phyloP scores from a whole-genome alignment of 2,888 invertebrate genomes.

The Fabriciana adippe region DNA sequence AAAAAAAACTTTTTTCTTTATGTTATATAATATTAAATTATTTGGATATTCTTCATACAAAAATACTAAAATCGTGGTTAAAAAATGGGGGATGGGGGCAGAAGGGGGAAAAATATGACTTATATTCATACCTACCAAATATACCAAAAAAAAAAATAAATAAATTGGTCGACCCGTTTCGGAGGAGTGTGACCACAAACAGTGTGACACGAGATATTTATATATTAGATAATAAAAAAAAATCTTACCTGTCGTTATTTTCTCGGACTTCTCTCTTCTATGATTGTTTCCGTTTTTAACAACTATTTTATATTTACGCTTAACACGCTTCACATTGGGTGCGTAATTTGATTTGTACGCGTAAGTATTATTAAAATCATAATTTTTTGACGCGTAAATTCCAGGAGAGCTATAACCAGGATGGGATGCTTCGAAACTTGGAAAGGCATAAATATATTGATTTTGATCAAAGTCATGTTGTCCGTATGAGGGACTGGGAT shows the following conservation, averaged over 20 bases:
- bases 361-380: slow-evolving; percentile 50
- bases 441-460: slow-evolving; percentile 34
- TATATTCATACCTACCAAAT: too few relatives aligned
- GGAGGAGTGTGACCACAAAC: too few relatives aligned
- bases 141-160: too few relatives aligned
- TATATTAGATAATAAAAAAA: slow-evolving; percentile 6
- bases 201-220: neutral
- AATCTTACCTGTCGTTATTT: slow-evolving; percentile 55
- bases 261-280: slow-evolving; percentile 49
- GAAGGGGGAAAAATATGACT: too few relatives aligned
- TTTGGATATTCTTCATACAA: too few relatives aligned
- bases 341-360: slow-evolving; percentile 54
- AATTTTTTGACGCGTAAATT: slow-evolving; percentile 46
- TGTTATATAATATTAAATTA: too few relatives aligned
- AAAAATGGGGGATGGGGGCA: too few relatives aligned
- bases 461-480: slow-evolving; percentile 26
- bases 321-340: slow-evolving; percentile 59
- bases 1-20: too few relatives aligned
- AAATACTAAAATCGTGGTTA: too few relatives aligned
- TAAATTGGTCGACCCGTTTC: neutral
- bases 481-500: slow-evolving; percentile 25
- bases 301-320: slow-evolving; percentile 64
- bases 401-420: slow-evolving; percentile 11
- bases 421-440: slow-evolving; percentile 28
- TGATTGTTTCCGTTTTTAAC: slow-evolving; percentile 51